Percentiles rank a stretch among this genome's conserved stretches.
Conservation (phyloP, 2,113 vertebrate genomes). For the Gadus macrocephalus region DNA sequence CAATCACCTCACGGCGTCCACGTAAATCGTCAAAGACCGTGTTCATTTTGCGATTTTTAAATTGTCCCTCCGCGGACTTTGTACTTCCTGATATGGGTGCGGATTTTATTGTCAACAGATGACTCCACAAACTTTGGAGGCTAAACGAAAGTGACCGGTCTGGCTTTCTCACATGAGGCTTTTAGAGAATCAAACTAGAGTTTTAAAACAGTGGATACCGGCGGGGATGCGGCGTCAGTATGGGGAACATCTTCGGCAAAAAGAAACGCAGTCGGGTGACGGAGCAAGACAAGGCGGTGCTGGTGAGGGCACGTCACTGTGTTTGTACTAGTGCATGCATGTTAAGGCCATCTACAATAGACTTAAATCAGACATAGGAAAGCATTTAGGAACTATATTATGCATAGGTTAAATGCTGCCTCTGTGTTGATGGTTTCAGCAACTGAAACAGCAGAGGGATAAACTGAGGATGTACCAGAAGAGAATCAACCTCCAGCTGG, state of each 20-base stretch:
- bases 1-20: too few species aligned
- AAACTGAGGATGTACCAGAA: slow-evolving; percentile 90
- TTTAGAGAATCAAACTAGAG: too few species aligned
- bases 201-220: too few species aligned
- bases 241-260: slow-evolving; percentile 90
- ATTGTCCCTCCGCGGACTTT: slow-evolving; percentile 18
- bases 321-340: too few species aligned
- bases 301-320: slow-evolving; percentile 70
- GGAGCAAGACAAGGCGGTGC: slow-evolving; percentile 85
- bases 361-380: too few species aligned
- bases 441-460: slow-evolving; percentile 96
- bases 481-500: slow-evolving; percentile 77
- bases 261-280: slow-evolving; percentile 88
- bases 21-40: too few species aligned
- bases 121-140: slow-evolving; percentile 24
- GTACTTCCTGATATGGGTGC: slow-evolving; percentile 55
- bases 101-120: slow-evolving; percentile 27
- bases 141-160: too few species aligned
- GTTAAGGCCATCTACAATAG: too few species aligned
- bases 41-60: too few species aligned
- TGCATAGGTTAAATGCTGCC: neutral
- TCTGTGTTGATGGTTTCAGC: slow-evolving; percentile 59
- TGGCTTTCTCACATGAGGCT: too few species aligned
- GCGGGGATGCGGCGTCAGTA: slow-evolving; percentile 66
- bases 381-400: too few species aligned